Evolutionary conservation across 2,888 invertebrate genomes (phyloP), one percentile per base, ranked within the genome.

Genomic region (Conchocele bisecta): DNA sequence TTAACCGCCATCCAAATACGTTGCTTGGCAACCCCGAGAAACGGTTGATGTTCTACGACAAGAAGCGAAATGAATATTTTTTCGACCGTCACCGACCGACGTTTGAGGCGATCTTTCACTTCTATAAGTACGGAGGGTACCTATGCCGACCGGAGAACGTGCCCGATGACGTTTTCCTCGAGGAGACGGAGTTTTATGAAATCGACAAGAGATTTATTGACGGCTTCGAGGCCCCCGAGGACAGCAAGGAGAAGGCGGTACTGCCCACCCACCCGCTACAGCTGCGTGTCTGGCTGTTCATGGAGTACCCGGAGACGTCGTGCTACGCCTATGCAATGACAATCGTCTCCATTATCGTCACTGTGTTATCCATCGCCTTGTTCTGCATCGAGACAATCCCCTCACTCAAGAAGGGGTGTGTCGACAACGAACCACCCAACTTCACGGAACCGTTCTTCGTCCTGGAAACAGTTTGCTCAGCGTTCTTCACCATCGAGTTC

Each of bases 401-500:
- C 1, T 75, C 74, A 41, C 84, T 87, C 63, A 51, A 75, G 20
- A 68, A 73, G 20, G 75, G 77, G 17, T 86, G 88, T 54, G 89
- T 89, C 63, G 79, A 78, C 26, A 66, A 80, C 13, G 85, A 82
- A 20, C 78, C 82, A 41, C 78, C 82, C 13, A 88, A 88, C 61
- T 89, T 88, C 73, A 69, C 77, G n/a, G 89, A 89, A 41, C 85
- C 88, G 5, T 92, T 92, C 83, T 92, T 92, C 84, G 87, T 91
- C 77, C 85, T 92, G 35, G 92, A 92, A 79, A 89, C 91, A 7
- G 69, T 88, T 28, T 92, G 92, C 82, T 92, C 91, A 29, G 77
- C 89, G 6, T 92, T 92, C 92, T 92, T 92, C 79, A 91, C 92
- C 3, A 76, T 91, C 20, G 92, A 92, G 83, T 85, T 92, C 5